Conservation (phyloP, 1,140 invertebrate genomes). For the Neodiprion fabricii region DNA sequence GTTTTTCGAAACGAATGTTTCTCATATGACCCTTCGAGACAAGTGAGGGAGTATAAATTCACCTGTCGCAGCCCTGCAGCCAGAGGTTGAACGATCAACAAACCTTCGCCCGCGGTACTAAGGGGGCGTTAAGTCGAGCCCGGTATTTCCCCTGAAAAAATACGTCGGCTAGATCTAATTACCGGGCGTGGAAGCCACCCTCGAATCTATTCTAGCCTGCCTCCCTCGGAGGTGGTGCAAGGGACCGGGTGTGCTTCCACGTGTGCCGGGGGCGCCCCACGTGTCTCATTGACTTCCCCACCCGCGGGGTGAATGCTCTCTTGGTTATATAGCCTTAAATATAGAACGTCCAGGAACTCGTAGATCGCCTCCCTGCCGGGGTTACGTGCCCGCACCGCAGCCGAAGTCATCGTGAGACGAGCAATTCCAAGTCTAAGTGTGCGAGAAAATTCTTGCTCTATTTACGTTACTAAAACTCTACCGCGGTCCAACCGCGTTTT, state of each 20-base stretch:
- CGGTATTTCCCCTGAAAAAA: too few relatives aligned
- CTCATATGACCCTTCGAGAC: too few relatives aligned
- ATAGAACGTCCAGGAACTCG: conserved; percentile 1
- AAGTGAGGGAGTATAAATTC: too few relatives aligned
- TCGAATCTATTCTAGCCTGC: neutral
- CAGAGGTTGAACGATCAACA: too few relatives aligned
- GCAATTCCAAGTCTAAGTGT: neutral
- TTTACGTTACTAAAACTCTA: too few relatives aligned
- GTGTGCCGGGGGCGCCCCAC: neutral
- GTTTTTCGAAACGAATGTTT: too few relatives aligned
- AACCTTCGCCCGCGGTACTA: too few relatives aligned
- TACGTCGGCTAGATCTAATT: too few relatives aligned
- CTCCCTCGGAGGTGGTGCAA: neutral
- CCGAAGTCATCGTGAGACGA: neutral
- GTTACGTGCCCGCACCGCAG: neutral
- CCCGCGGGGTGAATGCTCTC: neutral
- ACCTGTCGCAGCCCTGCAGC: too few relatives aligned
- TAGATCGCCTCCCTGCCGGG: neutral
- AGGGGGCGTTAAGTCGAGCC: too few relatives aligned
- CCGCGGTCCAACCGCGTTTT: too few relatives aligned
- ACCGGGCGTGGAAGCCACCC: neutral
- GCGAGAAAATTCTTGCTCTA: too few relatives aligned
- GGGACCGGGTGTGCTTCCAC: neutral
- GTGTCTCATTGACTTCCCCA: conserved; percentile 1
- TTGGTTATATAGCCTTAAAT: conserved; percentile 7